These are phyloP conservation scores for Latrodectus geometricus DNA, from an alignment of 1,140 invertebrate species.

Conservation along the genomic window DNA sequence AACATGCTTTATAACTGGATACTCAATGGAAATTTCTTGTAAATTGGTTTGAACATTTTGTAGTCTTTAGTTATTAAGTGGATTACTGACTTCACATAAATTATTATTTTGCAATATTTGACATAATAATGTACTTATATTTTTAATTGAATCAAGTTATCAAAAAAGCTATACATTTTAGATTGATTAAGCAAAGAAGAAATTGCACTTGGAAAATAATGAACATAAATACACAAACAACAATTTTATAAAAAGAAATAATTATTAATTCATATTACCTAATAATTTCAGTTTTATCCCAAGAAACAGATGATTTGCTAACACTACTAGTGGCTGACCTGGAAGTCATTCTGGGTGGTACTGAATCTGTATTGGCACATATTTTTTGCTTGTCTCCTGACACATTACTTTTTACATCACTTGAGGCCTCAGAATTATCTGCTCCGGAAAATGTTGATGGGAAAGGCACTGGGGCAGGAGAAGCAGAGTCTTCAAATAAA, in stretches of 20 bases:
- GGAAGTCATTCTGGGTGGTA: slow-evolving; percentile 26
- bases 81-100: too few species aligned
- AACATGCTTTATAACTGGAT: too few species aligned
- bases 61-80: too few species aligned
- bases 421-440: slow-evolving; percentile 11
- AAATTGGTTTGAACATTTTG: too few species aligned
- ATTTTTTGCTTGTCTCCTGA: slow-evolving; percentile 36
- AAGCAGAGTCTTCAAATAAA: slow-evolving; percentile 7
- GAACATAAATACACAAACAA: background rate
- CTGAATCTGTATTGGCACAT: slow-evolving; percentile 59
- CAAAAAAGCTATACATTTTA: background rate
- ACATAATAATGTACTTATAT: background rate
- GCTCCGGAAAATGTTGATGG: slow-evolving; percentile 28
- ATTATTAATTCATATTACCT: slow-evolving; percentile 12
- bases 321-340: slow-evolving; percentile 13
- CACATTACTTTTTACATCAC: slow-evolving; percentile 33
- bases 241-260: background rate
- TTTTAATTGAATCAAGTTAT: background rate
- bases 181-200: background rate
- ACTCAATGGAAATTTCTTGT: too few species aligned
- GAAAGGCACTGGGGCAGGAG: slow-evolving; percentile 41
- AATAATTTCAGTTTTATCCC: slow-evolving; percentile 54
- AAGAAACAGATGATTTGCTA: slow-evolving; percentile 46
- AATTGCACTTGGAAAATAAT: background rate
- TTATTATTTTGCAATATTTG: too few species aligned